phyloP scores from a whole-genome alignment of 2,888 invertebrate species.

The Sesia bembeciformis region DNA sequence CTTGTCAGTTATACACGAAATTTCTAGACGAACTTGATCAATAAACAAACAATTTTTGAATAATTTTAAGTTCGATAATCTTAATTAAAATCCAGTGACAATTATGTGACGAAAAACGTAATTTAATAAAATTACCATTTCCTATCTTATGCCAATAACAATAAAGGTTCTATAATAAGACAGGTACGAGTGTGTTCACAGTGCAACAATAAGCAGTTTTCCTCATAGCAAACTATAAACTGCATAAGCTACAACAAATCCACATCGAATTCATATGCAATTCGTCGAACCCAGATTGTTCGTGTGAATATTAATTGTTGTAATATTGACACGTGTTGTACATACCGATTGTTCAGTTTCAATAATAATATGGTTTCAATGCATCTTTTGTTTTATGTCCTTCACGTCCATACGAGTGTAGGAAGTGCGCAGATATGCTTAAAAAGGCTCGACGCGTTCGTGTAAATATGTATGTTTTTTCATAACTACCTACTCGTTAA shows the following conservation, averaged over 20 bases:
- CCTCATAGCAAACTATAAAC: slow-evolving; percentile 39
- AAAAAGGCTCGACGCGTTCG: neutral
- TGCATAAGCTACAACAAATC: slow-evolving; percentile 46
- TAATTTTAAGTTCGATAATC: no score
- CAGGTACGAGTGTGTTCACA: no score
- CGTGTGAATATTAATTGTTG: slow-evolving; percentile 48
- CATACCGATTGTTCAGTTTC: slow-evolving; percentile 23
- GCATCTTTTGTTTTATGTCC: slow-evolving; percentile 38
- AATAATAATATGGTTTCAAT: slow-evolving; percentile 10
- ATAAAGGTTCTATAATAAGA: no score
- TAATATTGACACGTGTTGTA: slow-evolving; percentile 21
- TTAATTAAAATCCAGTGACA: no score
- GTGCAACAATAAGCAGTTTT: slow-evolving; percentile 42
- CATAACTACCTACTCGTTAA: neutral
- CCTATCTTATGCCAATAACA: no score
- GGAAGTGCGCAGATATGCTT: neutral
- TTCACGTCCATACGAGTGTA: slow-evolving; percentile 18
- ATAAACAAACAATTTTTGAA: no score
- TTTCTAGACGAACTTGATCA: no score
- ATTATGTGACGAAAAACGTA: no score
- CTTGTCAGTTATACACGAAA: no score
- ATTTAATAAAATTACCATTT: no score
- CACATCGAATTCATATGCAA: slow-evolving; percentile 45
- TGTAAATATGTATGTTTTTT: neutral
- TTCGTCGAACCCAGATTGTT: slow-evolving; percentile 48